These are phyloP conservation scores for Melolontha melolontha DNA, from an alignment of 2,888 invertebrate species.

Conservation along the genomic window DNA sequence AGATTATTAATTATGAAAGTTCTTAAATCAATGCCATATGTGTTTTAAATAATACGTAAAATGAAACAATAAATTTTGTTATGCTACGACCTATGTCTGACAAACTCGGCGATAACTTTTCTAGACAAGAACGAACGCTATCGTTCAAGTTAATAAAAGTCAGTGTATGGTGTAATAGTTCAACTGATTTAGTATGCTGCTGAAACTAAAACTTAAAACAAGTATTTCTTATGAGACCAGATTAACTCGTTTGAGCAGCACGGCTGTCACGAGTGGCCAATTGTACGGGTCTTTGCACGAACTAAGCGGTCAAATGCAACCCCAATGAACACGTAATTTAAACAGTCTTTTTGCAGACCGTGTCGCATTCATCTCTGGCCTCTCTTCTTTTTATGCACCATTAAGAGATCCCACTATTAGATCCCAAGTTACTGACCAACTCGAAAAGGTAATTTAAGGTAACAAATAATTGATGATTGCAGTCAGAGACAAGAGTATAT, in stretches of 20 bases:
- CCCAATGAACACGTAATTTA: constrained; percentile 35
- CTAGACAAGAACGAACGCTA: too few relatives aligned
- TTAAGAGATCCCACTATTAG: constrained; percentile 20
- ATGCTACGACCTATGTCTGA: too few relatives aligned
- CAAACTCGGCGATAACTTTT: too few relatives aligned
- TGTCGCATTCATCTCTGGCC: constrained; percentile 5
- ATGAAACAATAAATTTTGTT: too few relatives aligned
- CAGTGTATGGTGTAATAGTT: not conserved
- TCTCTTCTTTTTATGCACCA: constrained; percentile 27
- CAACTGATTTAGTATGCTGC: constrained; percentile 1
- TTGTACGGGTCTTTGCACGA: not conserved
- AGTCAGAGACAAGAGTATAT: not conserved
- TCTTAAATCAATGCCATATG: too few relatives aligned
- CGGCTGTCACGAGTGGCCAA: constrained; percentile 13
- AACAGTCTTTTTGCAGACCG: constrained; percentile 30
- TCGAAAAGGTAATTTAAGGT: constrained; percentile 24
- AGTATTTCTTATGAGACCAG: constrained; percentile 9
- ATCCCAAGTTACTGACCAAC: constrained; percentile 21
- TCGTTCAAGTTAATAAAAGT: too few relatives aligned
- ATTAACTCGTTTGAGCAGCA: constrained; percentile 25
- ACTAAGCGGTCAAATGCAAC: constrained; percentile 19
- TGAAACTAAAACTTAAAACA: constrained; percentile 18
- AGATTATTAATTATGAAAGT: too few relatives aligned
- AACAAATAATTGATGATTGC: constrained; percentile 28
- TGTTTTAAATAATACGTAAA: too few relatives aligned